Evolutionary conservation across 2,113 vertebrate genomes (phyloP).

Genomic region (Pithys albifrons): DNA sequence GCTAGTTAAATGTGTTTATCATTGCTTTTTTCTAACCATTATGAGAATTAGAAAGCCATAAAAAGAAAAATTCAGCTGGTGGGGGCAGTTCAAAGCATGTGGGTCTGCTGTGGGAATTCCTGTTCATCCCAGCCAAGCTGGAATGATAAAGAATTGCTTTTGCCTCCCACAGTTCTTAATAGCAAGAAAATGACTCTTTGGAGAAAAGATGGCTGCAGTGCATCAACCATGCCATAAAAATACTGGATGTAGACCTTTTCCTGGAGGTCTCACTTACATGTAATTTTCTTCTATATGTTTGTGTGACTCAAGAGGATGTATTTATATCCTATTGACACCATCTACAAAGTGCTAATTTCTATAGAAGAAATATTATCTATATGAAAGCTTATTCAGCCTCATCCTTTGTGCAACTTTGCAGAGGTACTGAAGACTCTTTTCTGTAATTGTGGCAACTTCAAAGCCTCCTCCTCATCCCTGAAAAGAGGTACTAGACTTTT

Average conservation of each 20-base stretch:
- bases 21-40: not conserved
- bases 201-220: not conserved
- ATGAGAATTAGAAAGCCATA: not conserved
- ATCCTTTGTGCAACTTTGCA: not conserved
- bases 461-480: not conserved
- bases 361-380: not conserved
- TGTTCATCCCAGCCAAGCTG: not conserved
- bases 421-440: not conserved
- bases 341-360: constrained; percentile 8
- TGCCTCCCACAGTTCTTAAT: rapidly evolving
- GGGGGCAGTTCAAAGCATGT: not conserved
- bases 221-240: not conserved
- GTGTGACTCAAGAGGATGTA: not conserved
- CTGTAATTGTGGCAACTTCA: not conserved
- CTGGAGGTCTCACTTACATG: not conserved
- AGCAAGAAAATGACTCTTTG: not conserved
- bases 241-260: not conserved
- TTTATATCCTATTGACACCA: constrained; percentile 4
- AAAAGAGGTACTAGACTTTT: not conserved
- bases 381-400: constrained; percentile 3
- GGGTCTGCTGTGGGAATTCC: not conserved
- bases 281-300: not conserved
- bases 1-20: not conserved
- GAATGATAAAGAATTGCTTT: not conserved
- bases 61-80: not conserved